phyloP scores from a whole-genome alignment of 2,797 vertebrate species.

The Sebastes diploproa region DNA sequence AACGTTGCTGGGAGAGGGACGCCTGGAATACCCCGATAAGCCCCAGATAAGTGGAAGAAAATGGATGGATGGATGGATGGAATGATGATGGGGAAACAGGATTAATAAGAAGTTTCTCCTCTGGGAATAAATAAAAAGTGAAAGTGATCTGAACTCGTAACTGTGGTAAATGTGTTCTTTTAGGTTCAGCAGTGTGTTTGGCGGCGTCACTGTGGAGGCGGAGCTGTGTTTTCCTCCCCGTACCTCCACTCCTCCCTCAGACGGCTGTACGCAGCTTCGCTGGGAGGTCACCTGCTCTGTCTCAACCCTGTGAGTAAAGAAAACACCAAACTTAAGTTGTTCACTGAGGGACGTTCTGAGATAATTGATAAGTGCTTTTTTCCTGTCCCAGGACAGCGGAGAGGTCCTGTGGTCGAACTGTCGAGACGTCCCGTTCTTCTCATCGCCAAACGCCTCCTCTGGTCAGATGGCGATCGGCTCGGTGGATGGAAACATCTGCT shows the following conservation, averaged over 20 bases:
- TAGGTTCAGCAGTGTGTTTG: constrained; percentile 88
- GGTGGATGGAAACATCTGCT: constrained; percentile 89
- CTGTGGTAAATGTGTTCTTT: neutral
- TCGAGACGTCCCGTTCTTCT: constrained; percentile 90
- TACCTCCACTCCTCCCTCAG: constrained; percentile 79
- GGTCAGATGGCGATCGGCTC: constrained; percentile 86
- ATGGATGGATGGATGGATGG: no score
- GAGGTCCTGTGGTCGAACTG: constrained; percentile 83
- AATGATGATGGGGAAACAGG: no score
- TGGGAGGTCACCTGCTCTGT: constrained; percentile 88
- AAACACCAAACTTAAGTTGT: neutral
- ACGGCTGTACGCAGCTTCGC: constrained; percentile 87
- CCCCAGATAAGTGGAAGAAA: no score
- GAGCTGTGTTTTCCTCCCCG: constrained; percentile 93
- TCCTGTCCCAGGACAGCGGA: constrained; percentile 82
- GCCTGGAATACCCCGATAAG: no score
- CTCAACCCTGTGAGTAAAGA: constrained; percentile 84
- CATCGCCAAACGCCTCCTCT: constrained; percentile 86
- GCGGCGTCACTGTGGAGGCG: constrained; percentile 86
- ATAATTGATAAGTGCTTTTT: neutral
- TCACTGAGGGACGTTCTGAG: neutral
- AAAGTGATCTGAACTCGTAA: neutral
- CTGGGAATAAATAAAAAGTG: neutral
- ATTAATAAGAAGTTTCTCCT: neutral
- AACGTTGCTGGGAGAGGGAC: no score